Evolutionary conservation across 2,888 invertebrate genomes (phyloP), one percentile per base, ranked within the genome.

Genomic region (Augiades crinisus): DNA sequence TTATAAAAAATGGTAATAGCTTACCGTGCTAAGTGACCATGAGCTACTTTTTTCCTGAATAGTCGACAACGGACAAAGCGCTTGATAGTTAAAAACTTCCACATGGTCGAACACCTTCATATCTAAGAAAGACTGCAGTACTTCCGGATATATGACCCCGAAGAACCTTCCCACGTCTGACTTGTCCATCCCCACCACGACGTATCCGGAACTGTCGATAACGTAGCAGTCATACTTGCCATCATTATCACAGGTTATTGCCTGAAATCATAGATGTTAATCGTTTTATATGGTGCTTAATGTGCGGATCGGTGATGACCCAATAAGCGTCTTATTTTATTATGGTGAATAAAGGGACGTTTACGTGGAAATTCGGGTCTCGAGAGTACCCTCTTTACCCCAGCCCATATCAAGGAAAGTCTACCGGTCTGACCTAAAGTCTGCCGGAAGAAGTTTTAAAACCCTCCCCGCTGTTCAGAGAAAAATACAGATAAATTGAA

Each of bases 151-250:
- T 17, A 95, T 87, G 56, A 94, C 94, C 0, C 98, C 98, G 75
- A 98, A 96, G 84, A 98, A 98, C 63, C 91, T 90, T 0, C 98
- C 98, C 0, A 94, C 94, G 43, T 95, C 90, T 30, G 91, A 88
- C 24, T 90, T 81, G 13, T 92, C 89, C 63, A 93, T 91, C 0
- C 96, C 93, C 6, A 96, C 87, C 1, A 98, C 91, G 5, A 97
- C 91, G 75, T 97, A 98, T 0, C 97, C 98, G 65, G 97, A 96
- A 74, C 95, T 95, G 74, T 98, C 98, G 33, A 98, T 91, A n/a
- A 98, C 91, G 74, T 95, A 98, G 72, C 98, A 98, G 58, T 94
- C 93, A 60, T 94, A 88, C 36, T 91, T 88, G 4, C 64, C 57
- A 19, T 91, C 91, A n/a, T 90, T 87, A 22, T 74, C 68, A 52